phyloP scores from a whole-genome alignment of 2,797 vertebrate species.

The Phyllotis vaccarum region DNA sequence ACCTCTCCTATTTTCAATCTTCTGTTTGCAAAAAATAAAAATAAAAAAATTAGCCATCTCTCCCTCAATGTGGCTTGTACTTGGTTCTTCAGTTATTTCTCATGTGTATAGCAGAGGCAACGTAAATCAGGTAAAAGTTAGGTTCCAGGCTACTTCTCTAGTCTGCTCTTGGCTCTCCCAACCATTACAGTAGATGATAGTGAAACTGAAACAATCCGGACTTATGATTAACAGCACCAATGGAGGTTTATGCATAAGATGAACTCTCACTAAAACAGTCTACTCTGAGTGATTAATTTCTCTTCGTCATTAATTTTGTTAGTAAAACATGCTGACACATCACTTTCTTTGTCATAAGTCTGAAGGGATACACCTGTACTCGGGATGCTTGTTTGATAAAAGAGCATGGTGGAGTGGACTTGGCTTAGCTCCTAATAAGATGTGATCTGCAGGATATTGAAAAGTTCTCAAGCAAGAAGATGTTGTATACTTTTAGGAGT shows the following conservation, averaged over 20 bases:
- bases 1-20: background rate
- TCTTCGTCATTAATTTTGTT: conserved; percentile 56
- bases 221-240: background rate
- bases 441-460: conserved; percentile 28
- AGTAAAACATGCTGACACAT: conserved; percentile 44
- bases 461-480: conserved; percentile 42
- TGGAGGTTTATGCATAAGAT: conserved; percentile 31
- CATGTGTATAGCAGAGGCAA: background rate
- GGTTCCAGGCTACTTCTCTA: conserved; percentile 3
- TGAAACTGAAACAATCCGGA: background rate
- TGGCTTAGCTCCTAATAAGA: conserved; percentile 23
- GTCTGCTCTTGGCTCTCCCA: conserved; percentile 15
- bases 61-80: background rate
- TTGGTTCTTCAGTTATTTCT: conserved; percentile 53
- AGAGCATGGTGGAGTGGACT: background rate
- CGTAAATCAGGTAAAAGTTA: background rate
- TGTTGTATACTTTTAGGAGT: conserved; percentile 33
- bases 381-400: conserved; percentile 17
- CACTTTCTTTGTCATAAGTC: conserved; percentile 32
- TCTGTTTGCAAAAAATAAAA: conserved; percentile 50
- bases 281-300: conserved; percentile 57
- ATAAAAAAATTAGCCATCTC: conserved; percentile 1
- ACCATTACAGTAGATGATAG: background rate
- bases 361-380: conserved; percentile 13
- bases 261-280: conserved; percentile 58